A percentile compares a stretch with the other conserved stretches of the same genome.
Conservation (phyloP, 2,797 vertebrate species). For the Periophthalmus magnuspinnatus region DNA sequence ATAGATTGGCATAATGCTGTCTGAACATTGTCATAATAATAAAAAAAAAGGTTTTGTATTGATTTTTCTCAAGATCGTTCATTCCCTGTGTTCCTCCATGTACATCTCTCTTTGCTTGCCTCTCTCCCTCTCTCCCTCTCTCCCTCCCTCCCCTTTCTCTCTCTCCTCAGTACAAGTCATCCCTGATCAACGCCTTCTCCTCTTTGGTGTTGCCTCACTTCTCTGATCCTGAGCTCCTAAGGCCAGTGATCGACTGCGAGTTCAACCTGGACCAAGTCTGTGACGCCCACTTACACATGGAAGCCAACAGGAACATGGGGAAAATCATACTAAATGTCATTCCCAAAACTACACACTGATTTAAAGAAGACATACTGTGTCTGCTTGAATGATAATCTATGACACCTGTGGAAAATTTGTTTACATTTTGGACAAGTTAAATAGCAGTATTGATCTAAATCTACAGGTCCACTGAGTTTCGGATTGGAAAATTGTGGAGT, state of each 20-base stretch:
- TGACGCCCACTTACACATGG: constrained; percentile 82
- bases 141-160: not conserved
- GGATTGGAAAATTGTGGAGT: too few species aligned
- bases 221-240: constrained; percentile 50
- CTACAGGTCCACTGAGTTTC: too few species aligned
- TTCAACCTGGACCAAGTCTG: constrained; percentile 73
- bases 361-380: not conserved
- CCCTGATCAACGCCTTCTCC: constrained; percentile 79
- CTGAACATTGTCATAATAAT: not conserved
- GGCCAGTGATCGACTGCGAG: constrained; percentile 77
- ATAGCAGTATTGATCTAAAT: too few species aligned
- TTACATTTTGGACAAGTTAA: not conserved
- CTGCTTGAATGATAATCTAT: too few species aligned
- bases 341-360: constrained; percentile 14
- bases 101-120: too few species aligned
- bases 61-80: too few species aligned
- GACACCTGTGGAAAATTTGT: not conserved
- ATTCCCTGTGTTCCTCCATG: too few species aligned
- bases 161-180: constrained; percentile 80
- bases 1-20: too few species aligned
- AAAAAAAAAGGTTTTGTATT: too few species aligned
- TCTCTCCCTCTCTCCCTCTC: too few species aligned
- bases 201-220: constrained; percentile 76
- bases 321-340: constrained; percentile 80
- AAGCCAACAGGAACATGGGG: constrained; percentile 81